Evolutionary conservation across 2,113 vertebrate genomes (phyloP), one percentile per base, ranked within the genome.

Genomic region (Nerophis ophidion): DNA sequence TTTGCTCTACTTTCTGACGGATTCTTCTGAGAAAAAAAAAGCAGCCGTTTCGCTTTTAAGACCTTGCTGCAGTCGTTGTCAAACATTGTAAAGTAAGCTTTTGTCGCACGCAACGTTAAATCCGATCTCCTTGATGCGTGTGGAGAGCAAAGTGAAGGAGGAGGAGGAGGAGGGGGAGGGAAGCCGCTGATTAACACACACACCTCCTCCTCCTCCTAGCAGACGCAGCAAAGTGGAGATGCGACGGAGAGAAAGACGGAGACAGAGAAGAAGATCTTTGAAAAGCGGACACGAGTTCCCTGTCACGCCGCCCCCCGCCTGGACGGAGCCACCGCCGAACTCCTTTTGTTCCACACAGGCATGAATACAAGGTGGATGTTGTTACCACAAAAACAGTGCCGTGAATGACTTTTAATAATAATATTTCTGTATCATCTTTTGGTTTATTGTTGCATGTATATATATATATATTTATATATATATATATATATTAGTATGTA

Each of bases 281-380:
- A 87, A 88, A 89, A 68, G 88, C 85, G 84, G 89, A 91, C 92
- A 93, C 92, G 91, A 92, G 92, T 80, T 91, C 88, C 80, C 90
- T 91, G 92, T 92, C 92, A 93, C 59, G 86, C 90, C 90, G 86
- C 86, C 89, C 91, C 91, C 91, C 91, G 91, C 82, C 89, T 90
- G 91, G 91, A 92, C 85, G 86, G 89, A 89, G 89, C 85, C 81
- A 69, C 77, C 86, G 83, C 13, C 52, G 9, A 35, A 16, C 35
- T 10, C 33, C 54, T 40, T 87, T 90, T 90, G 90, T 90, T 81
- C 53, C 60, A 63, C 71, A 49, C 67, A 46, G 79, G 80, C 89
- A 92, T 92, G 91, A 92, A 93, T 92, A 92, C 88, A 91, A 90
- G 91, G 89, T 88, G 87, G 87, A 89, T 88, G 90, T 26, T 26